Evolutionary conservation across 2,888 invertebrate genomes (phyloP).

Genomic region (Acanthosoma haemorrhoidale): DNA sequence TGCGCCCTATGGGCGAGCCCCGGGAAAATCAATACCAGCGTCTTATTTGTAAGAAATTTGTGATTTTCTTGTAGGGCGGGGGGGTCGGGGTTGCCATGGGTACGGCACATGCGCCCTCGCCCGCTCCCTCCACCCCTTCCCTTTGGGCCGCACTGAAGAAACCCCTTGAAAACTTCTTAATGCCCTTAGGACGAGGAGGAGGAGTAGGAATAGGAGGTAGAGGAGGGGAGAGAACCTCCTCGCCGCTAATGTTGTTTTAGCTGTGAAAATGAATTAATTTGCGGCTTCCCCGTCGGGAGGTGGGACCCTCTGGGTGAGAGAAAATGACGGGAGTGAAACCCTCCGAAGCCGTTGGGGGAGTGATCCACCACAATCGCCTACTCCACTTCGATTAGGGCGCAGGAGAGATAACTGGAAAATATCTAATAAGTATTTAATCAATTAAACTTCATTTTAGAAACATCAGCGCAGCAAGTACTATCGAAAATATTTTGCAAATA

Average conservation of each 20-base stretch:
- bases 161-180: conserved; percentile 13
- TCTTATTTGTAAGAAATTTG: conserved; percentile 31
- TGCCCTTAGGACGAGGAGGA: background rate
- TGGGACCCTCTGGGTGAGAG: too few relatives aligned
- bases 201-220: too few relatives aligned
- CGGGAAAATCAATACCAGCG: conserved; percentile 26
- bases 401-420: too few relatives aligned
- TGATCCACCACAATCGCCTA: too few relatives aligned
- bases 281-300: background rate
- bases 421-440: too few relatives aligned
- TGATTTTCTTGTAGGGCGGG: conserved; percentile 22
- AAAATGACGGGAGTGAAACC: too few relatives aligned
- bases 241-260: conserved; percentile 9
- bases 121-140: background rate
- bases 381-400: too few relatives aligned
- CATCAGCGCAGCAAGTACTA: too few relatives aligned
- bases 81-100: conserved; percentile 21
- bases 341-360: too few relatives aligned
- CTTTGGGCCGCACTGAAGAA: background rate
- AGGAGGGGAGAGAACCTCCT: too few relatives aligned
- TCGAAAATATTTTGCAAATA: too few relatives aligned
- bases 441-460: too few relatives aligned
- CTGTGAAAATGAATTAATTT: background rate
- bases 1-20: conserved; percentile 16
- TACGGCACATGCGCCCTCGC: conserved; percentile 11